Base-by-base conservation (phyloP, 2,888 invertebrate species). In the Ferrisia virgata region DNA sequence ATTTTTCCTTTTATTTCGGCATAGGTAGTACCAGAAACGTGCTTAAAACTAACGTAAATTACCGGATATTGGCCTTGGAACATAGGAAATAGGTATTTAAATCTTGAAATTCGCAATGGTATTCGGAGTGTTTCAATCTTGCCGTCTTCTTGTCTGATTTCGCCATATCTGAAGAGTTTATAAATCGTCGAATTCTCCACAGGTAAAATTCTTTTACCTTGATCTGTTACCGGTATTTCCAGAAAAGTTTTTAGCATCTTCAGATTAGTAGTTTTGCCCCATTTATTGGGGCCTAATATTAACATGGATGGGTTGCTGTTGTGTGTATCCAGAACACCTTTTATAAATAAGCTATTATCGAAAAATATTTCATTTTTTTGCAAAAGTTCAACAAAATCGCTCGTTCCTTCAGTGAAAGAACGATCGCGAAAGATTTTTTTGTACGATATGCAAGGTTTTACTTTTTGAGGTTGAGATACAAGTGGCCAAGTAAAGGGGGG, bases 31-130 rank as follows among this genome's bases (percentile, higher is more conserved):
- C 76, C 76, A 15, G n/a, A 22, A 4, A 76, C 36, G 33, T 33
- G 9, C 13, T 72, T 25, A 36, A 84, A 84, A 47, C 18, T 76
- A 5, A 84, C 36, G 33, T 84, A 78, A n/a, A 84, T 84, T 11
- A 84, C 84, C 9, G 84, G 84, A 36, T 43, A 76, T 33, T 28
- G 11, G 0, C 76, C 40, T 2, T 18, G 33, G 6, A 39, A 25
- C 72, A 36, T 76, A 1, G 25, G 72, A 9, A 76, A 76, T 36
- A 76, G 11, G n/a, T 76, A 33, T 76, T 36, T 18, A 36, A 28
- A 36, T 11, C 36, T 36, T 2, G 33, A 36, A 3, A 76, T 76
- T 76, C 33, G 8, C 72, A 76, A 33, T n/a, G 72, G 72, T 76
- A 36, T 18, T 4, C 28, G 18, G n/a, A 76, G 72, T 36, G 1